Evolutionary conservation across 2,113 vertebrate genomes (phyloP), one percentile per base, ranked within the genome.

Genomic region (Myocastor coypus): DNA sequence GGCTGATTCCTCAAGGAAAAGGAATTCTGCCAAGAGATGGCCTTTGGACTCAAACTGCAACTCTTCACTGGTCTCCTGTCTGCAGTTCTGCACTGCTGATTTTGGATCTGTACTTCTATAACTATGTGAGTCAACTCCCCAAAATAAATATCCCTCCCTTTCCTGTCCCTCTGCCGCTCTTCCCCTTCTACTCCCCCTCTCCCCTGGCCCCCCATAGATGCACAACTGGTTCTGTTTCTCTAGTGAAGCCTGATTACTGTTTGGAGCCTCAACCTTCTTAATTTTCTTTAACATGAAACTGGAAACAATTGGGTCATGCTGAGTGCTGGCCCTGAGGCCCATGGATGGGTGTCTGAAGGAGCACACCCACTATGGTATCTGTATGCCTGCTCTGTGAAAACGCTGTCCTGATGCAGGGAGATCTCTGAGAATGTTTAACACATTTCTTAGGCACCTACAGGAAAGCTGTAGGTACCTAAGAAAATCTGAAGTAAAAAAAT

Each of bases 261-360:
- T 34, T 7, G 30, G 22, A 12, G 37, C 71, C 92, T 90, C 34
- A 52, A 11, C 40, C 24, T 89, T 63, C 52, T 90, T 89, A 50
- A 87, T 88, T 55, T 85, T 89, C 68, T 92, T 75, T 85, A 89
- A 89, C 50, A 78, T 14, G 20, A 88, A 88, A 61, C 37, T 40
- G 81, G 66, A 11, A 63, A 81, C 14, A 75, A 57, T 22, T 81
- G 66, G 40, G 68, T 85, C 77, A 71, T 5, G 26, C 3, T n/a
- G 50, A 93, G 55, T 30, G n/a, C 55, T 11, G 30, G 17, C 52
- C 7, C 22, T 3, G 28, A 0, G 32, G 59, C 26, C 66, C 66
- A 34, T 42, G 17, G 81, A 66, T 4, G 5, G 61, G 75, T 7
- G 50, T n/a, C 61, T 50, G 22, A 86, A 63, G 66, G 26, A 52